These are phyloP conservation scores for Morone saxatilis DNA, from an alignment of 2,113 vertebrate species.

Conservation along the genomic window DNA sequence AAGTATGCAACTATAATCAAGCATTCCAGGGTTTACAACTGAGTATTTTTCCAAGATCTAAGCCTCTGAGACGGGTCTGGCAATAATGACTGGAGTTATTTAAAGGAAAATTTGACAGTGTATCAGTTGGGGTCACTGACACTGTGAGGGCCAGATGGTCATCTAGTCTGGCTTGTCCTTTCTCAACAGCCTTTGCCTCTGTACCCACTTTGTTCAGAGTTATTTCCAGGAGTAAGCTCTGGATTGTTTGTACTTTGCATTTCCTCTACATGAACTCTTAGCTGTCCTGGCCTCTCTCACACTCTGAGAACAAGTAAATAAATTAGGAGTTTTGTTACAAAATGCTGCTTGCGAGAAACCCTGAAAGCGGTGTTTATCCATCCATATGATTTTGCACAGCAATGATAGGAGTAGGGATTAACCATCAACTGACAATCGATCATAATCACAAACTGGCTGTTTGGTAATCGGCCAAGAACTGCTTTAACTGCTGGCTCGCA, in stretches of 20 bases:
- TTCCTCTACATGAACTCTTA: conserved; percentile 25
- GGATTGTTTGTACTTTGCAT: conserved; percentile 16
- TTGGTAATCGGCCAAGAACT: not conserved
- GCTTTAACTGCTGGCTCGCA: conserved; percentile 5
- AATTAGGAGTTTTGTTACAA: not conserved
- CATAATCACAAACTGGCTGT: not conserved
- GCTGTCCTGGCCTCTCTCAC: conserved; percentile 6
- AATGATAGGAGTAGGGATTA: not conserved
- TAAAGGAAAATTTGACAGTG: conserved; percentile 34
- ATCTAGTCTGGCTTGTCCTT: conserved; percentile 35
- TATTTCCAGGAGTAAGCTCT: conserved; percentile 28
- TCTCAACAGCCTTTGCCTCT: conserved; percentile 24
- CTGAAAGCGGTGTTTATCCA: not conserved
- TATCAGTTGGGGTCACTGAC: conserved; percentile 47
- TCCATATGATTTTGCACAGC: not conserved
- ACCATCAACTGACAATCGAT: not conserved
- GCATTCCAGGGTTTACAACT: conserved; percentile 45
- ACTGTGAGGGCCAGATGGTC: conserved; percentile 53
- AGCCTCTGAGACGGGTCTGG: conserved; percentile 24
- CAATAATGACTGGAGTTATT: conserved; percentile 40
- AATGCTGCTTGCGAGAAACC: not conserved
- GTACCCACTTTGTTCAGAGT: conserved; percentile 26
- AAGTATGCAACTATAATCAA: conserved; percentile 45
- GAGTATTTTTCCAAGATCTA: conserved; percentile 44
- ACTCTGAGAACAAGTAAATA: not conserved